Evolutionary conservation across 1,140 invertebrate species (phyloP), one percentile per base, ranked within the genome.

Genomic region (Formica selysi): DNA sequence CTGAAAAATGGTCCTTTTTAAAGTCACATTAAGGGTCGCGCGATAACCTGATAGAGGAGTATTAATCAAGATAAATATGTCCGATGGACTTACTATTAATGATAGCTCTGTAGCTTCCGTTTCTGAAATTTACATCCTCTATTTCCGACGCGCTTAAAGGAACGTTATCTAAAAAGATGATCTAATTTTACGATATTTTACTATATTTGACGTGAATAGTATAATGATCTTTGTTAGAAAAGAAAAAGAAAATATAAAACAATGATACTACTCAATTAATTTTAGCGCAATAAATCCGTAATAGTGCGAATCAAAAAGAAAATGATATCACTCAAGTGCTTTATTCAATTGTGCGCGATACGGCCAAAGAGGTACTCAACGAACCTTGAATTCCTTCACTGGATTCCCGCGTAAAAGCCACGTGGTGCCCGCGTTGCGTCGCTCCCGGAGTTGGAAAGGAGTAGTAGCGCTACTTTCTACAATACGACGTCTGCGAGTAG

Each of bases 341-440:
- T 57, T 13, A 73, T 36, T 19, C 70, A 73, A 4, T 73, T 73
- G 5, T 2, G 26, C 48, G 26, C 16, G 13, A 26, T 38, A 36
- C 11, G 26, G 16, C 1, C 11, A 62, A 86, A 89, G 78, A 67
- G 44, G 85, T 78, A 73, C 51, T 62, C 62, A 87, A 78, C 68
- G 76, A 87, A 87, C 87, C 85, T 87, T 86, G 87, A 91, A 91
- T 65, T 88, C 73, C 62, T 74, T 57, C 19, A 32, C 13, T 62
- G 51, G 62, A 86, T 94, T 95, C 92, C 93, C 94, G 94, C 93
- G 93, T 91, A 92, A 94, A 95, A 93, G 86, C 91, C 94, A 93
- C 93, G 93, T 93, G 94, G 90, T 91, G 41, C 29, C 62, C 71
- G 68, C 87, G 57, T 78, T 44, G 26, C 22, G 51, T 78, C 54